Percentiles rank a stretch among this genome's conserved stretches.
phyloP scores from a whole-genome alignment of 2,888 invertebrate genomes.

The Podabrus alpinus region DNA sequence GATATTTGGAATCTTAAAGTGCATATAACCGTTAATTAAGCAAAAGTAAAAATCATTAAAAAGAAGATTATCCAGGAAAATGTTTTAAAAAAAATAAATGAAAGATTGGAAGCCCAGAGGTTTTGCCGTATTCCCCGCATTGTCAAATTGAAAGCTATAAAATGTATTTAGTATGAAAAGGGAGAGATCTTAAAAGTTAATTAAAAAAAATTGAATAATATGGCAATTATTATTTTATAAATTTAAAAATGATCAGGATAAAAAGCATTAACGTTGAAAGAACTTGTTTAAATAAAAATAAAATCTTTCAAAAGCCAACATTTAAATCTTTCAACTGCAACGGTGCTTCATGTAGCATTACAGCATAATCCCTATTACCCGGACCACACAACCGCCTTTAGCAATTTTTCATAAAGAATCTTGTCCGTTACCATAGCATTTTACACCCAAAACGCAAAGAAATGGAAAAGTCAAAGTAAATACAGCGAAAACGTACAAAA shows the following conservation, averaged over 20 bases:
- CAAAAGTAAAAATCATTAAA: no score
- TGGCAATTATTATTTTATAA: neutral
- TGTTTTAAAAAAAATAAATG: neutral
- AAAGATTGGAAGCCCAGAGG: neutral
- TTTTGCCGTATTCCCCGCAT: neutral
- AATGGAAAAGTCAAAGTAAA: neutral
- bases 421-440: neutral
- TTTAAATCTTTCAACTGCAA: neutral
- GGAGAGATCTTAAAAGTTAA: neutral
- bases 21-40: no score
- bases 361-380: neutral
- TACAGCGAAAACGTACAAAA: neutral
- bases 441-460: neutral
- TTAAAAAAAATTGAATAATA: neutral
- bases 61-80: no score
- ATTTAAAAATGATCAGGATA: neutral
- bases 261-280: neutral
- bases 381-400: neutral
- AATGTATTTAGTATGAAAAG: neutral
- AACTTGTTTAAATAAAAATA: neutral
- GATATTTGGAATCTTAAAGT: no score
- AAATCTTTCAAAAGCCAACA: neutral
- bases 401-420: neutral
- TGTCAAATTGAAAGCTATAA: neutral
- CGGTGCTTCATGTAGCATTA: neutral